A percentile compares a stretch with the other conserved stretches of the same genome.
Conservation (phyloP, 2,888 invertebrate species). For the Pandemis corylana region DNA sequence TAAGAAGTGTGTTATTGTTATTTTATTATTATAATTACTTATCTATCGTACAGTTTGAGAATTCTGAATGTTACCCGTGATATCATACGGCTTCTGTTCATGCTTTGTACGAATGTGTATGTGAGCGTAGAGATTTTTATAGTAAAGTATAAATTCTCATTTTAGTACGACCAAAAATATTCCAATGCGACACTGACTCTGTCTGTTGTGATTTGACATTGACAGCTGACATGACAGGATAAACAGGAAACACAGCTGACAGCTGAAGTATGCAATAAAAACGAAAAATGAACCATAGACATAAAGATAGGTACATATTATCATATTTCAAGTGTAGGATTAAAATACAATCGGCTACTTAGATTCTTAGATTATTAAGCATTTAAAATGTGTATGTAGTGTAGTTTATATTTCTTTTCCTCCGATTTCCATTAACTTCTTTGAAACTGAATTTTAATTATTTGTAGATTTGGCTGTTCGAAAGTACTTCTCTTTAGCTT, state of each 20-base stretch:
- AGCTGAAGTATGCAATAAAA: constrained; percentile 4
- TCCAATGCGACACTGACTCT: background rate
- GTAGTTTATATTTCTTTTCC: background rate
- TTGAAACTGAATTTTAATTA: background rate
- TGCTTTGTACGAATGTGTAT: constrained; percentile 40
- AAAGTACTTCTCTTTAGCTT: constrained; percentile 10
- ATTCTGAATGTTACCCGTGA: constrained; percentile 51
- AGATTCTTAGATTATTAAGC: background rate
- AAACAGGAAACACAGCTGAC: constrained; percentile 15
- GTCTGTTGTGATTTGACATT: background rate
- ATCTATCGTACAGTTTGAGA: background rate
- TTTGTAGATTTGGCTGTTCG: constrained; percentile 16
- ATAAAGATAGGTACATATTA: constrained; percentile 6
- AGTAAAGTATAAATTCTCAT: constrained; percentile 25
- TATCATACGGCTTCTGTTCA: constrained; percentile 55
- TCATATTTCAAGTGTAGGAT: background rate
- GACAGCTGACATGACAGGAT: background rate
- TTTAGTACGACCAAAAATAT: constrained; percentile 7
- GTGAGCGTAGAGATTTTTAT: background rate
- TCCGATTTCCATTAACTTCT: background rate
- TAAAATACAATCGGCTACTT: background rate
- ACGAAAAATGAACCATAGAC: constrained; percentile 1
- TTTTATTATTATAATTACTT: background rate
- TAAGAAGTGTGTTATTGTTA: background rate
- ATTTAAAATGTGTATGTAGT: background rate